Evolutionary conservation across 2,888 invertebrate genomes (phyloP).

Genomic region (Orchestes rusci): DNA sequence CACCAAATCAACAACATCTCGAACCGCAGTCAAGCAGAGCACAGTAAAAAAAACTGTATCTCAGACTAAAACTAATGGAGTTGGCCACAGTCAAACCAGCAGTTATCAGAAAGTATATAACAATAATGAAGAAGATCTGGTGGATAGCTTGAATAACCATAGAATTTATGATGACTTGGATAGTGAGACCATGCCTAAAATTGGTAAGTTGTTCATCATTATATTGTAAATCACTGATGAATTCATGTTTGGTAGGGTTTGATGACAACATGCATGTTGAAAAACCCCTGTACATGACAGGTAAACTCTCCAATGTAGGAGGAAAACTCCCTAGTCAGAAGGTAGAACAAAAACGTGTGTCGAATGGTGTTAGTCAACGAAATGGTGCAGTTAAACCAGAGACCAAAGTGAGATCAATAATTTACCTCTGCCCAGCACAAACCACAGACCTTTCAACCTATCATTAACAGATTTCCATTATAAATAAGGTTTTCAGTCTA

Average conservation of each 20-base stretch:
- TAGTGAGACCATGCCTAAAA: conserved; percentile 43
- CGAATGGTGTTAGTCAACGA: conserved; percentile 8
- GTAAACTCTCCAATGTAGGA: conserved; percentile 43
- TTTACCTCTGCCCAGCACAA: no score
- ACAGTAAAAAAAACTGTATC: conserved; percentile 41
- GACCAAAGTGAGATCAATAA: conserved; percentile 15
- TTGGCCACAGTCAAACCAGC: conserved; percentile 41
- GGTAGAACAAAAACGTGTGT: conserved; percentile 5
- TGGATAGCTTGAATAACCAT: conserved; percentile 44
- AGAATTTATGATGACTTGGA: conserved; percentile 43
- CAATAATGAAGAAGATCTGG: conserved; percentile 37
- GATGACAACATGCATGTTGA: conserved; percentile 12
- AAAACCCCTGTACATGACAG: conserved; percentile 26
- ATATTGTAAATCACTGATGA: neutral
- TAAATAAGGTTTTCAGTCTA: no score
- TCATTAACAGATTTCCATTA: no score
- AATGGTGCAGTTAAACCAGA: conserved; percentile 12
- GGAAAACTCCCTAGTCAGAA: conserved; percentile 42
- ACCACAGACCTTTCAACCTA: no score
- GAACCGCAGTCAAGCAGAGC: conserved; percentile 37
- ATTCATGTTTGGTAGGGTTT: conserved; percentile 18
- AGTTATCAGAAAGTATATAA: conserved; percentile 40
- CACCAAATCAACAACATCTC: conserved; percentile 28
- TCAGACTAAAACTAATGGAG: conserved; percentile 41
- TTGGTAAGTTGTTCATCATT: conserved; percentile 17